These are phyloP conservation scores for Buceros bicornis DNA, from an alignment of 2,797 vertebrate genomes.

Conservation along the genomic window DNA sequence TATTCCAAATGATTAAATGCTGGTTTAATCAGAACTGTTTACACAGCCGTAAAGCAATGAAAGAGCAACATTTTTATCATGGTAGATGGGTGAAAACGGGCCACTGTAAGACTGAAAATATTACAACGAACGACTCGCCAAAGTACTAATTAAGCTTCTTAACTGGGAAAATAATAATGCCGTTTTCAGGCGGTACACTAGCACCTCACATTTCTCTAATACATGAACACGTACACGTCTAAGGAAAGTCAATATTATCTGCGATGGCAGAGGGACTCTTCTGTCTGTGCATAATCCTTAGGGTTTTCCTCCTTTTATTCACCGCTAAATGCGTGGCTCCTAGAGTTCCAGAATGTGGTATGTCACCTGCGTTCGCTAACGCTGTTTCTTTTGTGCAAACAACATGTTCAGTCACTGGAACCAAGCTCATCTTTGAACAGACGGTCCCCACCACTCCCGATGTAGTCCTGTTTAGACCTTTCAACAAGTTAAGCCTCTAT, in stretches of 20 bases:
- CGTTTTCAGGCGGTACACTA: neutral
- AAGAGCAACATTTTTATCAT: slow-evolving; percentile 32
- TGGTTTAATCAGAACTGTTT: slow-evolving; percentile 18
- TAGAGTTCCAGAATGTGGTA: neutral
- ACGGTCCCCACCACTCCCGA: neutral
- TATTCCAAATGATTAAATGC: neutral
- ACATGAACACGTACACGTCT: accelerated
- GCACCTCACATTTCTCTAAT: neutral
- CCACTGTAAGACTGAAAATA: slow-evolving; percentile 15
- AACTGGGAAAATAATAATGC: slow-evolving; percentile 23
- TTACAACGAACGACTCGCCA: neutral
- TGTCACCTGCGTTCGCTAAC: neutral
- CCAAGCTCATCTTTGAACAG: neutral
- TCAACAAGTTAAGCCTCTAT: neutral
- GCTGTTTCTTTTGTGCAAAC: neutral
- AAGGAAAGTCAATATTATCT: neutral
- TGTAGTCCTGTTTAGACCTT: neutral
- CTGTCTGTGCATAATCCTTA: neutral
- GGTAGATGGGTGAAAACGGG: slow-evolving; percentile 22
- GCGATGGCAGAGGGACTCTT: neutral
- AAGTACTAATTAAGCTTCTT: slow-evolving; percentile 21
- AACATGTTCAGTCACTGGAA: neutral
- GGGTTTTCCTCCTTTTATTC: neutral
- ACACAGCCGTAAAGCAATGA: neutral
- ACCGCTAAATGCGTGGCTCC: neutral